These are phyloP conservation scores for Exephanes ischioxanthus DNA, from an alignment of 2,888 invertebrate genomes.

Conservation along the genomic window DNA sequence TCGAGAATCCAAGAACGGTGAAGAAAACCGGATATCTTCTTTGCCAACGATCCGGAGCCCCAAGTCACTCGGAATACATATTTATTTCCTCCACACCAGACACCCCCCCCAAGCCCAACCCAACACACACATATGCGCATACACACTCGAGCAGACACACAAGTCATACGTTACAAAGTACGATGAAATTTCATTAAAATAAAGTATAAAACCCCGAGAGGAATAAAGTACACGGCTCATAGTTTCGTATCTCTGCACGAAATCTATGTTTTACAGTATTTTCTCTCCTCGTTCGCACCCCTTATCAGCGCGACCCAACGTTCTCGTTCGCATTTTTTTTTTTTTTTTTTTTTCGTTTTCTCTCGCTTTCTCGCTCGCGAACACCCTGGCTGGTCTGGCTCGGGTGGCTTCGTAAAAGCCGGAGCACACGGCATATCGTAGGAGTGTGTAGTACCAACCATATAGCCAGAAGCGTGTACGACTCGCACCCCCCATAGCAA, in stretches of 20 bases:
- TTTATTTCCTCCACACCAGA: not conserved
- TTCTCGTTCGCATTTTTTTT: conserved; percentile 3
- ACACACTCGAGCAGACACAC: not conserved
- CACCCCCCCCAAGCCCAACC: no score
- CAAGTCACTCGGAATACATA: conserved; percentile 23
- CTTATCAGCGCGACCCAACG: not conserved
- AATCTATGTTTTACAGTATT: conserved; percentile 18
- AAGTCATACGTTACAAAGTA: not conserved
- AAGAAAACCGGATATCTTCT: conserved; percentile 52
- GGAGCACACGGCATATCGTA: not conserved
- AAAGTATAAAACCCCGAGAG: not conserved
- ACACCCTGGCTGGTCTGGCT: not conserved
- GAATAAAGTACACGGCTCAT: not conserved
- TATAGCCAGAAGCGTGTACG: conserved; percentile 26
- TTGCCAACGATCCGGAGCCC: conserved; percentile 10
- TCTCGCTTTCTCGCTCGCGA: conserved; percentile 16
- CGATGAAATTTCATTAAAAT: conserved; percentile 1
- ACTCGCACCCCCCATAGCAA: conserved; percentile 22
- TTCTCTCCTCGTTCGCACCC: conserved; percentile 20
- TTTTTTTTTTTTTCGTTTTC: conserved; percentile 23
- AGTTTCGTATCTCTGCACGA: conserved; percentile 14
- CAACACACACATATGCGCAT: no score
- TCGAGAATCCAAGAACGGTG: conserved; percentile 24
- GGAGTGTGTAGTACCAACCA: conserved; percentile 10
- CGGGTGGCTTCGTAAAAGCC: not conserved